Base-by-base conservation (phyloP, 2,797 vertebrate species). In the Cetoscarus ocellatus region DNA sequence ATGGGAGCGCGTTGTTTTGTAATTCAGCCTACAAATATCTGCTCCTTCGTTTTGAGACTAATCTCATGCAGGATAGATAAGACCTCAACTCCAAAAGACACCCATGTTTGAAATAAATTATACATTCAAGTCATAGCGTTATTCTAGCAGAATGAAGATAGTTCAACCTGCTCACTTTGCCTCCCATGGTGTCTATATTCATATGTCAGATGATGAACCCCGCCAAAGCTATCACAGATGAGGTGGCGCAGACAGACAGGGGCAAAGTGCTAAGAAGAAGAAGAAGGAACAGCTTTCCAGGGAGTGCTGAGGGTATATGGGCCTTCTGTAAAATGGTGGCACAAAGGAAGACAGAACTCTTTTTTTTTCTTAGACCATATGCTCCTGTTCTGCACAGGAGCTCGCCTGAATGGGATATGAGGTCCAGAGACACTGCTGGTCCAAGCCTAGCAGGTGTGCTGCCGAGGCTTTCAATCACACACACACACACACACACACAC, bases 401-500 rank as follows among this genome's bases (percentile, higher is more conserved):
- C 85, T 70, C 60, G 36, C 40, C 81, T 88, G 88, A 88, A 88
- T 83, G 77, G 85, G 76, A 91, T 78, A 88, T 82, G 80, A 87
- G 82, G 86, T 87, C 88, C 80, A 64, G 82, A 85, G 88, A 88
- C 84, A 57, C 70, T 65, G 80, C 64, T 43, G 80, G 82, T 88
- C 90, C 83, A 83, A 82, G 75, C 73, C 15, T 77, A 91, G 86
- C 90, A 92, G 86, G 86, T 91, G 88, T 73, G 85, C 75, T 58
- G 74, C 76, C 36, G 62, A 67, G 61, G 73, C 83, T 75, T 73
- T 85, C 88, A 81, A 87, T 89, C 88, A 64, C 82, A 44, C 48
- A 27, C 27, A 27, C 27, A 2, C 27, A 48, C 58, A 44, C n/a
- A 47, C 11, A 55, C 43, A 70, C 58, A 19, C n/a, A n/a, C n/a